A percentile compares a stretch with the other conserved stretches of the same genome.
Conservation (phyloP, 2,888 invertebrate species). For the Phalera bucephala region DNA sequence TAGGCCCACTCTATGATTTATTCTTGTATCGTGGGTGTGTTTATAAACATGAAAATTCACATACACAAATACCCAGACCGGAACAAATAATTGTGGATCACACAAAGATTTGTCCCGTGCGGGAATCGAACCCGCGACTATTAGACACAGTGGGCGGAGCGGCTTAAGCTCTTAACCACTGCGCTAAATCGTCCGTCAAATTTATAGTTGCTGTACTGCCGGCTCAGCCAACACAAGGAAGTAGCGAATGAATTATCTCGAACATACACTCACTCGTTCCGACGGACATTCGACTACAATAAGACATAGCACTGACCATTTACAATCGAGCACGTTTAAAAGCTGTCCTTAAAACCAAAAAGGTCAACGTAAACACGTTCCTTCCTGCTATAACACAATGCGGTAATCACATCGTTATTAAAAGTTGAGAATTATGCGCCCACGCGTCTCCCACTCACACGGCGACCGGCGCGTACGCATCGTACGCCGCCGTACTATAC, state of each 20-base stretch:
- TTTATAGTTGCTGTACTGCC: background rate
- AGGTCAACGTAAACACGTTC: background rate
- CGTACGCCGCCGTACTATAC: background rate
- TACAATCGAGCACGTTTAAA: background rate
- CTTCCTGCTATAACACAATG: conserved; percentile 1
- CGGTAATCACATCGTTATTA: conserved; percentile 2
- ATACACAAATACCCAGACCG: no score
- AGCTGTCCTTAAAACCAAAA: background rate
- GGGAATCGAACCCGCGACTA: no score
- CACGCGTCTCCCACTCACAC: conserved; percentile 3
- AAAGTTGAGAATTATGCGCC: conserved; percentile 1
- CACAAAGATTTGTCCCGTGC: no score
- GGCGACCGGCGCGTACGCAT: conserved; percentile 1
- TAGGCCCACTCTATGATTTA: no score
- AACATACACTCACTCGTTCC: background rate
- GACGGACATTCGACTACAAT: background rate
- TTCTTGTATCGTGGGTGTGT: no score
- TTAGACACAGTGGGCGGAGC: no score
- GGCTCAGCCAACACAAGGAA: background rate
- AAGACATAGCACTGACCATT: background rate
- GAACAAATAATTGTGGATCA: no score
- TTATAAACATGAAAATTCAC: no score
- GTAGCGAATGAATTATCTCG: background rate
- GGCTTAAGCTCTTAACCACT: no score
- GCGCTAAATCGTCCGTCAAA: no score